These are phyloP conservation scores for Artibeus jamaicensis DNA, from an alignment of 2,797 vertebrate genomes.

Conservation along the genomic window DNA sequence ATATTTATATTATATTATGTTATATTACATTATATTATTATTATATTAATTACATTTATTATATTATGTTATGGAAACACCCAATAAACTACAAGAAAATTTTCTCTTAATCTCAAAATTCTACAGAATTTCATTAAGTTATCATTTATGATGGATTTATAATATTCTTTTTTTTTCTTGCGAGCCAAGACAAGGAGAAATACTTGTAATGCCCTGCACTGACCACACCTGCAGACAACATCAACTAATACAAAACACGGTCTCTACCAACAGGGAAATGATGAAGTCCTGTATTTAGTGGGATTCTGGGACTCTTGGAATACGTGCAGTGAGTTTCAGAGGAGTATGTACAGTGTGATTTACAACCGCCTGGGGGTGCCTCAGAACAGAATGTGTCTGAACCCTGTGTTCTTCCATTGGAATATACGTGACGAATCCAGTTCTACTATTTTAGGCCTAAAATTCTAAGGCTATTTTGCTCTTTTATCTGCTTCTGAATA, in stretches of 20 bases:
- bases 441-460: neutral
- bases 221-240: neutral
- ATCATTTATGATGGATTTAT: neutral
- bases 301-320: neutral
- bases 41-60: neutral
- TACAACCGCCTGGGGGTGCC: neutral
- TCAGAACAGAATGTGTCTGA: neutral
- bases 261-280: neutral
- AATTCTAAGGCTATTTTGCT: neutral
- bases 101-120: neutral
- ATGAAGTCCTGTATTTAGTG: neutral
- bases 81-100: neutral
- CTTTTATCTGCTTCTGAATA: neutral
- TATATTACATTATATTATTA: neutral
- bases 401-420: neutral
- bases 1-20: no score
- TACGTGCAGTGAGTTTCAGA: neutral
- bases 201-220: neutral
- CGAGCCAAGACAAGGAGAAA: neutral
- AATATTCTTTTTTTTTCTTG: neutral
- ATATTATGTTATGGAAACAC: neutral
- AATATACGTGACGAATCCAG: neutral
- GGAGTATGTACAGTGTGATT: neutral
- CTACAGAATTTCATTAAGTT: neutral
- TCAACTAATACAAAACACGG: neutral